These are phyloP conservation scores for Melitaea cinxia DNA, from an alignment of 1,140 invertebrate genomes.

Conservation along the genomic window DNA sequence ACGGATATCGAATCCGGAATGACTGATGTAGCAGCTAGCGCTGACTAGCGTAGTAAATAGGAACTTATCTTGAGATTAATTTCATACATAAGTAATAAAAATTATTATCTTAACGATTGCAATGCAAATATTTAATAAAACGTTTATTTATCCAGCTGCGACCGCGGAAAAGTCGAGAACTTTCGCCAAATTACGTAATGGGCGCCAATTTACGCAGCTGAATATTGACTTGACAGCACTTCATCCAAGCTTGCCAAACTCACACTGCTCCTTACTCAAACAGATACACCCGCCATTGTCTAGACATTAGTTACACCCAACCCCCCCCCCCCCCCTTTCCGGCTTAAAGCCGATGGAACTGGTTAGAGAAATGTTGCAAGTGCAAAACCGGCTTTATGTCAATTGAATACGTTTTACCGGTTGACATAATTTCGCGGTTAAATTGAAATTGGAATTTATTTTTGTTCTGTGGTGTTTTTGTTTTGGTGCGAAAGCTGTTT, in stretches of 20 bases:
- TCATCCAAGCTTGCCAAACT: neutral
- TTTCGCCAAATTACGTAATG: neutral
- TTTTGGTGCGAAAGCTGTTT: neutral
- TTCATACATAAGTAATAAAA: no score
- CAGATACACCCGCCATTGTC: constrained; percentile 3
- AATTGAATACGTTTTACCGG: neutral
- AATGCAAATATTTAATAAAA: no score
- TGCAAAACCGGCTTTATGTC: neutral
- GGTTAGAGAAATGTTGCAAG: constrained; percentile 6
- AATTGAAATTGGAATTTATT: neutral
- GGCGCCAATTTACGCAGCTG: neutral
- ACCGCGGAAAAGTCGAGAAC: neutral
- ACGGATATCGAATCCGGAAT: no score
- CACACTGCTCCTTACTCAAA: neutral
- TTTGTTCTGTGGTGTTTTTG: neutral
- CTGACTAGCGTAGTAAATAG: no score
- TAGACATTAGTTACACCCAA: neutral
- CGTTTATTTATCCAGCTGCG: no score
- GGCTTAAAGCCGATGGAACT: neutral
- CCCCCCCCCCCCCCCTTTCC: neutral
- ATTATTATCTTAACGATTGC: no score
- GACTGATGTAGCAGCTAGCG: no score
- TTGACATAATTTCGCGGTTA: neutral
- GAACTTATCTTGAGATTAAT: no score
- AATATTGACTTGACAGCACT: constrained; percentile 6